These are phyloP conservation scores for Eristalis intricaria DNA, from an alignment of 2,888 invertebrate species.

Conservation along the genomic window DNA sequence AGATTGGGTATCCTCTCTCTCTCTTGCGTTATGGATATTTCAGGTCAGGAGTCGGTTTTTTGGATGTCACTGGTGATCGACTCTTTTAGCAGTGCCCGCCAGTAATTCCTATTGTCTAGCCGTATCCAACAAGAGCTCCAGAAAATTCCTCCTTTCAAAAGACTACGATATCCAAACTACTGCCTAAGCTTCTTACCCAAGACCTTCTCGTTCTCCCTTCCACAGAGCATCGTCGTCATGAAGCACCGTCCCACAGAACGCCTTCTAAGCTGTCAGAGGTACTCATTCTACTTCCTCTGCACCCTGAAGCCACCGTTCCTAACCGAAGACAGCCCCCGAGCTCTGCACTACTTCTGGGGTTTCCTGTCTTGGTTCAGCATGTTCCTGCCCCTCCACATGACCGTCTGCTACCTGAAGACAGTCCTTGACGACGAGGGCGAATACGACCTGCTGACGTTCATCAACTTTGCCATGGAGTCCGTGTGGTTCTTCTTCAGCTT, in stretches of 20 bases:
- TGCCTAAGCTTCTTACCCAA: no score
- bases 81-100: no score
- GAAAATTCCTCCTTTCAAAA: no score
- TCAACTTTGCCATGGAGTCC: background rate
- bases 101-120: no score
- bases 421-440: background rate
- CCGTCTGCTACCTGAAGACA: background rate
- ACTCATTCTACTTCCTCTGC: constrained; percentile 1
- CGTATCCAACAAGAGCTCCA: no score
- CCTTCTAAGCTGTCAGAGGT: background rate
- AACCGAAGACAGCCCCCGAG: background rate
- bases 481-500: constrained; percentile 20
- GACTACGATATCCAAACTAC: no score
- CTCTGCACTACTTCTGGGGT: background rate
- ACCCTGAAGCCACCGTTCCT: background rate
- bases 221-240: background rate
- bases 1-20: no score
- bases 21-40: no score
- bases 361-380: background rate
- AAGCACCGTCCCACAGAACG: background rate
- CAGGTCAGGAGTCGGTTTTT: no score
- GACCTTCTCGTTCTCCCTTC: background rate
- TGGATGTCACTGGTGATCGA: no score
- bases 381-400: constrained; percentile 14
- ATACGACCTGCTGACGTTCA: background rate